A percentile compares a stretch with the other conserved stretches of the same genome.
Conservation (phyloP, 2,797 vertebrate species). For the Scolopax bukidnonensis region DNA sequence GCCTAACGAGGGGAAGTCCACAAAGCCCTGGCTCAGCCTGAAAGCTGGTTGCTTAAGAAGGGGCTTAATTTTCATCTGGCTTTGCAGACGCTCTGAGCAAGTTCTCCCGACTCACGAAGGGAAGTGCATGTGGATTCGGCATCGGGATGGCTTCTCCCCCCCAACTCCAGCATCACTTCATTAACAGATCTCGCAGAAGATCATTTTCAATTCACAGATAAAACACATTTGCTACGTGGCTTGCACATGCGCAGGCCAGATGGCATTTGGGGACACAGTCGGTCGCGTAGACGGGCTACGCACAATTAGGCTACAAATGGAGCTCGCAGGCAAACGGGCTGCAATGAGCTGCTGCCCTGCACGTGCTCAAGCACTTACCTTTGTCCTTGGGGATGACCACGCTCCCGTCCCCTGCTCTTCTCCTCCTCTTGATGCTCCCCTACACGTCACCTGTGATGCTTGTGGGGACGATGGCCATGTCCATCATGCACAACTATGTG, state of each 20-base stretch:
- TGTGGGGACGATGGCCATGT: accelerated
- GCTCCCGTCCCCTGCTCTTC: neutral
- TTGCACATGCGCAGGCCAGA: neutral
- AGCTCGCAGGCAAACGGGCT: neutral
- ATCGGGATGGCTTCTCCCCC: neutral
- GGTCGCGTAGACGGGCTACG: neutral
- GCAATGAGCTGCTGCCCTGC: neutral
- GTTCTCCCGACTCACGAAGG: neutral
- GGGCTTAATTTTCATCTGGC: neutral
- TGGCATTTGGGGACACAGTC: neutral
- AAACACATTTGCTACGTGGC: neutral
- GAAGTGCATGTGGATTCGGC: accelerated
- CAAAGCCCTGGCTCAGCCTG: neutral
- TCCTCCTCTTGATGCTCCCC: neutral
- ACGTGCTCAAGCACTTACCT: neutral
- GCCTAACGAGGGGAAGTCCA: neutral
- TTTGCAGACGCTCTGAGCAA: neutral
- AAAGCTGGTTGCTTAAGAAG: neutral
- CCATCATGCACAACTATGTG: accelerated
- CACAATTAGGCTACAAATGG: neutral
- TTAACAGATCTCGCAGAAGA: neutral
- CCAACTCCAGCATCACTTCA: neutral
- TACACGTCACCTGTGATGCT: accelerated
- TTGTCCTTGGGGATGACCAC: accelerated
- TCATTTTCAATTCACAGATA: neutral